Conservation (phyloP, 2,888 invertebrate species). For the Leptopilina drosophilae region DNA sequence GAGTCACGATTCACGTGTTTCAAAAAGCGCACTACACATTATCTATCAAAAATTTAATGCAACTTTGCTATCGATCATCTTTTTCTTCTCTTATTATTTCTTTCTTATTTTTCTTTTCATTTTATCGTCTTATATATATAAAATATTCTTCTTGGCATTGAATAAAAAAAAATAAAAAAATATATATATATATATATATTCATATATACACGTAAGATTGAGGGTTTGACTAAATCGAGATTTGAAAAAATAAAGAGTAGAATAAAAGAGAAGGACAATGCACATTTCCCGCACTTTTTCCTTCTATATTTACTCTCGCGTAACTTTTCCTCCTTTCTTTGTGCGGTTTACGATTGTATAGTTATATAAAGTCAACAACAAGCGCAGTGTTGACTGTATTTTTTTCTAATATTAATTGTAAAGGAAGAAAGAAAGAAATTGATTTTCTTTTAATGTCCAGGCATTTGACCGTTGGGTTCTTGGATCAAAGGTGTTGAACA, state of each 20-base stretch:
- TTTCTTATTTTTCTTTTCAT: neutral
- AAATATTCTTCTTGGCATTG: neutral
- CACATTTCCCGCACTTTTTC: neutral
- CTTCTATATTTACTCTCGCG: neutral
- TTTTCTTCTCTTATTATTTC: too few relatives aligned
- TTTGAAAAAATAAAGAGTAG: neutral
- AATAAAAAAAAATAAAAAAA: too few relatives aligned
- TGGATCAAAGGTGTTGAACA: too few relatives aligned
- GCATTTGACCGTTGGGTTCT: neutral
- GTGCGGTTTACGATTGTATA: neutral
- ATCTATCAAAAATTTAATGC: conserved; percentile 38
- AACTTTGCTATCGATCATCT: conserved; percentile 22
- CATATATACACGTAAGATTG: neutral
- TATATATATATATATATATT: neutral
- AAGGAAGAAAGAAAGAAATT: too few relatives aligned
- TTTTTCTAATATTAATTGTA: neutral
- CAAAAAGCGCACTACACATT: neutral
- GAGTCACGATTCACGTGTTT: conserved; percentile 32
- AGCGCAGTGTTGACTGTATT: neutral
- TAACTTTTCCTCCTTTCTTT: neutral
- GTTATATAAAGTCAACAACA: too few relatives aligned
- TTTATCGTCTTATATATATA: conserved; percentile 22
- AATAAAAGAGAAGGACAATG: too few relatives aligned
- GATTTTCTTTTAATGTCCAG: too few relatives aligned
- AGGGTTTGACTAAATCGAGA: conserved; percentile 9